phyloP scores from a whole-genome alignment of 2,888 invertebrate species.

The Leptinotarsa peninsularis region DNA sequence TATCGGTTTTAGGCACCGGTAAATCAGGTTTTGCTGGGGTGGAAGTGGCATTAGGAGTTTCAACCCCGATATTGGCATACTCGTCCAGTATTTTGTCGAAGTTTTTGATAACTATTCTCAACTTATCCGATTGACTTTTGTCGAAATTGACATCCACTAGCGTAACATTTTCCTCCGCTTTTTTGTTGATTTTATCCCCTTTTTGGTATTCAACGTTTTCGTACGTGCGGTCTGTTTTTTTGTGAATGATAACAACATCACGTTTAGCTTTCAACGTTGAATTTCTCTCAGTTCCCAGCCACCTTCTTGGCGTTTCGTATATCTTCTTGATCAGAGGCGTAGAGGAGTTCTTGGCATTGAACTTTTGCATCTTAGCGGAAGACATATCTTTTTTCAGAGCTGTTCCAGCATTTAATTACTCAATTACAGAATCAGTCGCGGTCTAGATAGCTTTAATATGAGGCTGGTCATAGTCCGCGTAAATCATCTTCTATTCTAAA shows the following conservation, averaged over 20 bases:
- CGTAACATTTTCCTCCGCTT: conserved; percentile 68
- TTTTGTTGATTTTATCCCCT: conserved; percentile 27
- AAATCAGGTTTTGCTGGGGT: conserved; percentile 43
- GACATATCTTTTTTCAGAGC: conserved; percentile 50
- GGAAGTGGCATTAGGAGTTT: conserved; percentile 29
- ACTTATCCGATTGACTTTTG: conserved; percentile 56
- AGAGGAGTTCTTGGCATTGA: conserved; percentile 50
- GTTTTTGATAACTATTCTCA: conserved; percentile 68
- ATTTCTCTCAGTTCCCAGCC: conserved; percentile 48
- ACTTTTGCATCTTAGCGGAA: conserved; percentile 53
- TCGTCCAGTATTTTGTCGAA: conserved; percentile 70
- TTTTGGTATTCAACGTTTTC: conserved; percentile 54
- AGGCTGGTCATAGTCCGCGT: conserved; percentile 24
- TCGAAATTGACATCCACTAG: conserved; percentile 61
- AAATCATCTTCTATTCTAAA: conserved; percentile 24
- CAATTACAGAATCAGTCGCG: conserved; percentile 32
- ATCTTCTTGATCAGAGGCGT: conserved; percentile 59
- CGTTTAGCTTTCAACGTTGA: conserved; percentile 35
- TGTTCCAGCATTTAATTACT: not conserved
- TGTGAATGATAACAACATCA: conserved; percentile 48
- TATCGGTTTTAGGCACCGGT: conserved; percentile 13
- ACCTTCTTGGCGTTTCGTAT: conserved; percentile 58
- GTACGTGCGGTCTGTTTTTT: conserved; percentile 53
- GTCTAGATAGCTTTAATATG: conserved; percentile 33
- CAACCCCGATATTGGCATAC: conserved; percentile 53